These are phyloP conservation scores for Dipodomys stephensi DNA, from an alignment of 2,113 vertebrate genomes.

Conservation along the genomic window DNA sequence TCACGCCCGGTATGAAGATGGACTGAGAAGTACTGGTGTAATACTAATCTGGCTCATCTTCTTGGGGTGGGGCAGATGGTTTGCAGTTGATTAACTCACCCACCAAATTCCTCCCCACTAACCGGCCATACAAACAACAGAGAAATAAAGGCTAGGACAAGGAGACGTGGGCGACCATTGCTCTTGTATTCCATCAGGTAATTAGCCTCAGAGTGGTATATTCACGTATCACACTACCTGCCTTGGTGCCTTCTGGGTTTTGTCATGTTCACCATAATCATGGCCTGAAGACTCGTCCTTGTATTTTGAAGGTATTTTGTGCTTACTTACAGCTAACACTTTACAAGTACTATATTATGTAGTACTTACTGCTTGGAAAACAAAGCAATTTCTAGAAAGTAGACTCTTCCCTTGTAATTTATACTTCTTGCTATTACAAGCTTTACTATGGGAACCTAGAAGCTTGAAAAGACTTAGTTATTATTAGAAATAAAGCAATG, in stretches of 20 bases:
- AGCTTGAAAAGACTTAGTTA: slow-evolving; percentile 90
- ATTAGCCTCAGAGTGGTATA: slow-evolving; percentile 82
- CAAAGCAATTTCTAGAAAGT: slow-evolving; percentile 90
- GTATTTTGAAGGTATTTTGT: slow-evolving; percentile 88
- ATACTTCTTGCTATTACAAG: slow-evolving; percentile 89
- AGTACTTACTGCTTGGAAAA: slow-evolving; percentile 90
- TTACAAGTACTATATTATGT: slow-evolving; percentile 87
- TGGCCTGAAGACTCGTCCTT: slow-evolving; percentile 86
- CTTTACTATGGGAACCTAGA: slow-evolving; percentile 92
- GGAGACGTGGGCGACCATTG: slow-evolving; percentile 86
- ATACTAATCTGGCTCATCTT: slow-evolving; percentile 81
- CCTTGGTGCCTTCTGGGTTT: slow-evolving; percentile 83
- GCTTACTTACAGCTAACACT: slow-evolving; percentile 89
- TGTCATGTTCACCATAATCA: slow-evolving; percentile 83
- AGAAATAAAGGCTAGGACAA: slow-evolving; percentile 84
- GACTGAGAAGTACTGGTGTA: slow-evolving; percentile 80
- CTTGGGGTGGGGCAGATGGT: slow-evolving; percentile 69
- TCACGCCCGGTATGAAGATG: slow-evolving; percentile 71
- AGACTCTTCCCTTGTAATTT: slow-evolving; percentile 89
- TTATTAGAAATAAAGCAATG: slow-evolving; percentile 90
- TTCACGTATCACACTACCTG: slow-evolving; percentile 89
- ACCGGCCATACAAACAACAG: slow-evolving; percentile 83
- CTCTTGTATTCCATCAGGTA: slow-evolving; percentile 84
- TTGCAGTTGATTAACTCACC: slow-evolving; percentile 71
- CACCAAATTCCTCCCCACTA: slow-evolving; percentile 70